Evolutionary conservation across 2,888 invertebrate genomes (phyloP), one percentile per base, ranked within the genome.

Genomic region (Leucophenga maculata): DNA sequence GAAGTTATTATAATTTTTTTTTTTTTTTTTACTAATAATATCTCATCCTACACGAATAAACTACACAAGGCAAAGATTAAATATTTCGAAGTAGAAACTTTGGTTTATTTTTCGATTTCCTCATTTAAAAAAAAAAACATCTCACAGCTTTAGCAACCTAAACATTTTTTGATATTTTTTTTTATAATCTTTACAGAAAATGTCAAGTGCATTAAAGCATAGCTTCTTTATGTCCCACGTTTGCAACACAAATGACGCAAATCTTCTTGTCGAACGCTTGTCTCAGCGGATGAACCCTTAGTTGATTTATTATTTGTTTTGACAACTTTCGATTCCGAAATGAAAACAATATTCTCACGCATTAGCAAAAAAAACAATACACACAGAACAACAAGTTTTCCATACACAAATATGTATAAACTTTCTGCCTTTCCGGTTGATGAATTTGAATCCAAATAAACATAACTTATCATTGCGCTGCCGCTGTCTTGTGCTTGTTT

Each of bases 291-390:
- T 57, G 31, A 57, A 32, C 59, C 32, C 75, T 69, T 75, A 71
- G 76, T 75, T 79, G 75, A 82, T 80, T 82, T 80, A 80, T 83
- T 78, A 75, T 75, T 83, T 82, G 83, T 80, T 82, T 80, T 82
- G 77, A 78, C 78, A 80, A 83, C 80, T 80, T 83, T 82, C 74
- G 67, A 67, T 57, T 69, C 72, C 50, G 54, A 54, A 72, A 72
- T 66, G 68, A 65, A 69, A 74, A 69, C 70, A 65, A 65, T 71
- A 74, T 76, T 80, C 82, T 80, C 80, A 80, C 84, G 78, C 84
- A 80, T 80, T 72, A 73, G 69, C 73, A 67, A 67, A 75, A 39
- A 26, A 50, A 70, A 65, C 68, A 65, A 60, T 57, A 68, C 66
- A 68, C 76, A 54, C 50, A 67, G 1, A 71, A 69, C 44, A 67